Evolutionary conservation across 2,113 vertebrate species (phyloP), one percentile per base, ranked within the genome.

Genomic region (Xiphophorus couchianus): DNA sequence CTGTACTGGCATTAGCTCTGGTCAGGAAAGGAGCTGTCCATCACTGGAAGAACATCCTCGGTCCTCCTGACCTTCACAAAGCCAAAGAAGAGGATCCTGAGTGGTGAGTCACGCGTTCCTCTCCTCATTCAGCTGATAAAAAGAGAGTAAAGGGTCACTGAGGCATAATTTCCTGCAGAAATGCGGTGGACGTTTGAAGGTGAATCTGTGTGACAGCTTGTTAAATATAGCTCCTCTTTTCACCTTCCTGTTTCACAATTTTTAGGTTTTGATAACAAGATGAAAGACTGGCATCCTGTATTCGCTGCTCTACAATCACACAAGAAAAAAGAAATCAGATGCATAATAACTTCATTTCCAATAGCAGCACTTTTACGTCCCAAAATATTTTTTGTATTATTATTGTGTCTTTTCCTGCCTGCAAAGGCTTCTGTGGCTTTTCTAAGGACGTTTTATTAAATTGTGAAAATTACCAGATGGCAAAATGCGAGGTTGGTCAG

Each of bases 1-100:
- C 93, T 0, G 90, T 94, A 35, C 77, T 95, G 9, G 94, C 93
- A 58, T 83, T 96, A 87, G 94, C 82, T 48, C 83, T 96, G 7
- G 89, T 79, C 35, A 90, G 88, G 77, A 62, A 19, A 3, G 88
- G 73, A 5, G 94, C 94, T 28, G 91, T 95, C 22, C 48, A 89
- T 63, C 86, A 82, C 67, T 96, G 95, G 95, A 94, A 82, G 72
- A 88, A 74, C 73, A 86, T 94, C 22, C 87, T 96, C 8, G 94
- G 94, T 64, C 92, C 93, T 1, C 31, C 90, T 74, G 91, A 95
- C 33, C 71, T 93, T 28, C 71, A 58, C 72, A 80, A 82, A 79
- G 93, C 95, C 69, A 93, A 87, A 80, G 84, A 89, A 60, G 91
- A 94, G 76, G 81, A 85, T 28, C 93, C 94, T 64, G 85, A 91